Base-by-base conservation (phyloP, 2,888 invertebrate species). In the Galerucella nymphaeae region DNA sequence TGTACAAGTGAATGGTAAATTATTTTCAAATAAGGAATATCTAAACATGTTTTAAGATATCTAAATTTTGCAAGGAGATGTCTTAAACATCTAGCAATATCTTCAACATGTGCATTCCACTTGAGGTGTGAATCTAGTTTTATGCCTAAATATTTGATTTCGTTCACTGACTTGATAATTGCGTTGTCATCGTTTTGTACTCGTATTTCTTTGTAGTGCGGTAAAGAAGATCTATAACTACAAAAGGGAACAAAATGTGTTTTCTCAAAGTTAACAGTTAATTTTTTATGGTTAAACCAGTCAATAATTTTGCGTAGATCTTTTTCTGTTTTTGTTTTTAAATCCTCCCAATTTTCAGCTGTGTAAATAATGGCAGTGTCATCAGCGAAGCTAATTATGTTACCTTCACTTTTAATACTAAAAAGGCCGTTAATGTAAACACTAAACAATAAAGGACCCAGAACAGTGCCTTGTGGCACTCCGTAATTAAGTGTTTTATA, bases 311-410 rank as follows among this genome's bases (percentile, higher is more conserved):
- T 58, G 11, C 13, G 10, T 8, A 68, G 20, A 38, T 61, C 61
- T 11, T 30, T 8, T n/a, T 69, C 61, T 8, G 48, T 58, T 62
- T 48, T 69, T 16, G 8, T 2, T 62, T 69, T 69, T 18, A 69
- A 16, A 11, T 18, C 58, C 9, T 50, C 53, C 62, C 61, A 69
- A 50, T 61, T 61, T 41, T 68, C 42, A 30, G 20, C 68, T 42
- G n/a, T 41, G 48, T 61, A 61, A n/a, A 68, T 20, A 18, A 68
- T 61, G 45, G 67, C 67, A 2, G 42, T 59, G 18, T 67, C 67
- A 67, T 67, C 59, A 11, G 58, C 67, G 42, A 67, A 68, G 30
- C 68, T 61, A 50, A 61, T 18, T 14, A 68, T 48, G 13, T 42
- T 14, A 50, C 59, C 61, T 30, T 20, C n/a, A 18, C 18, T 16